These are phyloP conservation scores for Choristoneura rosaceana DNA, from an alignment of 2,888 invertebrate species.

Conservation along the genomic window DNA sequence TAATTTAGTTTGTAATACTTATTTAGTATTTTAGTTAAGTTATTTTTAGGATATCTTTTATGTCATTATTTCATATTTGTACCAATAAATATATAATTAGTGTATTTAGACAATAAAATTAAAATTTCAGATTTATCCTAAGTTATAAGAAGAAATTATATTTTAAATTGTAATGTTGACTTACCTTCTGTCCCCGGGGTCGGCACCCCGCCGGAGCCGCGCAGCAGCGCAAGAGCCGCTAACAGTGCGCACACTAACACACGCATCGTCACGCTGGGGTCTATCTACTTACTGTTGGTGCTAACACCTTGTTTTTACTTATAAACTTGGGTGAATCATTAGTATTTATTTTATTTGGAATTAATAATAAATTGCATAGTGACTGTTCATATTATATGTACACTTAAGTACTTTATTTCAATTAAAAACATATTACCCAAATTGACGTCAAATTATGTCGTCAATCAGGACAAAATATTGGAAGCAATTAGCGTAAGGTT, in stretches of 20 bases:
- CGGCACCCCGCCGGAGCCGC: neutral
- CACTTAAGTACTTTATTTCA: neutral
- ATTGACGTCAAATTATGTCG: neutral
- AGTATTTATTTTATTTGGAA: neutral
- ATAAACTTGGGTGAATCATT: neutral
- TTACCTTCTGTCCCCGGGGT: neutral
- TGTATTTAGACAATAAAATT: no score
- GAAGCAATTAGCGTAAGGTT: no score
- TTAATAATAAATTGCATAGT: neutral
- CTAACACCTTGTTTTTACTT: neutral
- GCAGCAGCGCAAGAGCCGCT: neutral
- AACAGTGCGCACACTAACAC: neutral
- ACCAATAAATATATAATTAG: no score
- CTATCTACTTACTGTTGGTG: neutral
- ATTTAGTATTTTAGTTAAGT: no score
- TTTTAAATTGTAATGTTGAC: neutral
- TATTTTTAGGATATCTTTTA: no score
- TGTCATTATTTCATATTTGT: no score
- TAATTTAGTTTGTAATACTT: no score
- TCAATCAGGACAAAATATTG: neutral
- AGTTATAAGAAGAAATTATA: no score
- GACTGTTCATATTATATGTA: neutral
- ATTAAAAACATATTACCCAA: constrained; percentile 3
- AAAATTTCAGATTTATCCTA: no score
- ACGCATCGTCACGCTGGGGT: neutral